These are phyloP conservation scores for Hydropsyche tenuis DNA, from an alignment of 1,140 invertebrate species.

Conservation along the genomic window DNA sequence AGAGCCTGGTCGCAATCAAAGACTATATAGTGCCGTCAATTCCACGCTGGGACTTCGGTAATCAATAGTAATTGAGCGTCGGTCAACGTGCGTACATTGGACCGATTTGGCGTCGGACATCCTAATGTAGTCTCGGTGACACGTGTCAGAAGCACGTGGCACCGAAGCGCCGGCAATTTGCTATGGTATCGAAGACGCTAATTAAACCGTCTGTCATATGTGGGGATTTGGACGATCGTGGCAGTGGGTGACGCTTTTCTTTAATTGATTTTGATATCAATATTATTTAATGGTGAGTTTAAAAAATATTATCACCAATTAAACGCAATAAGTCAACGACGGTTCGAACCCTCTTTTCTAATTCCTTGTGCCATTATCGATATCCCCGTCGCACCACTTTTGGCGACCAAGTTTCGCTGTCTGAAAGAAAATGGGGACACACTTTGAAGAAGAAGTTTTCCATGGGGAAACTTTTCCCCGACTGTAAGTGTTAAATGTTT, in stretches of 20 bases:
- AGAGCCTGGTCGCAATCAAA: no score
- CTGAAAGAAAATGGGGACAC: slow-evolving; percentile 38
- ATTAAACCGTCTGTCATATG: slow-evolving; percentile 14
- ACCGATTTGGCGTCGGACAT: slow-evolving; percentile 28
- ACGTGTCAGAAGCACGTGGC: slow-evolving; percentile 46
- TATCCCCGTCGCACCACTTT: not conserved
- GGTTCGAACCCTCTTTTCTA: no score
- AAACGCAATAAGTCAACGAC: no score
- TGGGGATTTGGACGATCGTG: no score
- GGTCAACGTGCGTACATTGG: slow-evolving; percentile 5
- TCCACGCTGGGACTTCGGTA: slow-evolving; percentile 33
- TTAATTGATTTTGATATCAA: no score
- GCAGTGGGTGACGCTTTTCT: no score
- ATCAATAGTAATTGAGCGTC: slow-evolving; percentile 49
- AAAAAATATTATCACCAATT: no score
- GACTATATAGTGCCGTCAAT: not conserved
- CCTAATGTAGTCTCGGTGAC: slow-evolving; percentile 41
- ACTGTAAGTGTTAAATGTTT: slow-evolving; percentile 35
- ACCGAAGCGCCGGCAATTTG: not conserved
- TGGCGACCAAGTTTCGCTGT: not conserved
- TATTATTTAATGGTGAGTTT: no score
- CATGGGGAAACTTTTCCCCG: slow-evolving; percentile 21
- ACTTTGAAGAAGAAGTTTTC: slow-evolving; percentile 32
- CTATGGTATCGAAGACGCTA: slow-evolving; percentile 1
- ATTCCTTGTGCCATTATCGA: no score